phyloP scores from a whole-genome alignment of 2,888 invertebrate species.

The Rhaphigaster nebulosa region DNA sequence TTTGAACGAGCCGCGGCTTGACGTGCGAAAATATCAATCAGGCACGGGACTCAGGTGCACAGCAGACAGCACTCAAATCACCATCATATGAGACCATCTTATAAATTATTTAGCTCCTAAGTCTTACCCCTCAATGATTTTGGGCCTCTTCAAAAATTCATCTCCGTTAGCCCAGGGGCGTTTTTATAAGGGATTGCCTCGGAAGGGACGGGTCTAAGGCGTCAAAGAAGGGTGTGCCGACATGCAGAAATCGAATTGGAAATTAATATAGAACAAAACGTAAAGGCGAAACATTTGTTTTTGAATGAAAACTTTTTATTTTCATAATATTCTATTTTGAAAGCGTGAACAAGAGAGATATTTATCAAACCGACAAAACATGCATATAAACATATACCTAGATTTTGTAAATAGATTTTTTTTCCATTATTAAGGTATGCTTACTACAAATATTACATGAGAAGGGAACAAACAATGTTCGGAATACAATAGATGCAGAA shows the following conservation, averaged over 20 bases:
- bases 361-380: too few species aligned
- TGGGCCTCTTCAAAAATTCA: slow-evolving; percentile 51
- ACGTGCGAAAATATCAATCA: slow-evolving; percentile 43
- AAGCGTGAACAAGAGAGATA: too few species aligned
- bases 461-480: too few species aligned
- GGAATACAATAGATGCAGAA: too few species aligned
- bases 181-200: slow-evolving; percentile 4
- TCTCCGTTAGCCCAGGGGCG: slow-evolving; percentile 18
- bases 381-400: too few species aligned
- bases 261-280: neutral
- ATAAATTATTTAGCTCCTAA: slow-evolving; percentile 46
- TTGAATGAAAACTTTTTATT: too few species aligned
- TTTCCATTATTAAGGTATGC: too few species aligned
- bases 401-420: too few species aligned
- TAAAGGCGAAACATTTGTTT: neutral
- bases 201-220: neutral
- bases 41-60: neutral
- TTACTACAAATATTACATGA: too few species aligned
- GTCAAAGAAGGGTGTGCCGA: neutral
- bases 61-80: slow-evolving; percentile 53
- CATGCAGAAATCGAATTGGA: neutral
- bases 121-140: slow-evolving; percentile 55
- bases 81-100: slow-evolving; percentile 24
- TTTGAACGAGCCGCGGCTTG: neutral
- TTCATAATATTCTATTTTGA: too few species aligned